phyloP scores from a whole-genome alignment of 2,888 invertebrate genomes.

The Cataglyphis livida region DNA sequence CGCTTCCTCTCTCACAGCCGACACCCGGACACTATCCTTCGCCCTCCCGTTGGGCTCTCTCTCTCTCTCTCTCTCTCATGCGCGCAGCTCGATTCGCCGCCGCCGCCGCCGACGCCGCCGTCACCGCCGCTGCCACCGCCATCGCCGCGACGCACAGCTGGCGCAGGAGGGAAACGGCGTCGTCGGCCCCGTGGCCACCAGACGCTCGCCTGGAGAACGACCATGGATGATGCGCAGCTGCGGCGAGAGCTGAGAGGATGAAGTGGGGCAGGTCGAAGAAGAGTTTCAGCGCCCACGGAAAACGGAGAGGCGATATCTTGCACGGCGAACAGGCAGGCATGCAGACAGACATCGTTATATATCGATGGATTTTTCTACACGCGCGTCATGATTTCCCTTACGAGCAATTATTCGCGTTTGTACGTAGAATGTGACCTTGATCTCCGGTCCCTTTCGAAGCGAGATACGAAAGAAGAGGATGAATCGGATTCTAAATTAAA shows the following conservation, averaged over 20 bases:
- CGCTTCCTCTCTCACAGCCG: conserved; percentile 25
- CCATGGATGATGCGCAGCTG: conserved; percentile 75
- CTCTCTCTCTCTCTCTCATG: conserved; percentile 13
- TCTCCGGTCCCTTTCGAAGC: neutral
- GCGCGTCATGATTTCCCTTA: neutral
- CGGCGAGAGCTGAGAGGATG: conserved; percentile 37
- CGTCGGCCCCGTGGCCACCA: conserved; percentile 68
- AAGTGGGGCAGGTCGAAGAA: conserved; percentile 68
- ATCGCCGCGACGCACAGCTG: conserved; percentile 74
- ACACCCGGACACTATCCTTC: conserved; percentile 32
- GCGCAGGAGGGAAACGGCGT: conserved; percentile 75
- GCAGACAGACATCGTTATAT: neutral
- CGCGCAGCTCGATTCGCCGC: conserved; percentile 38
- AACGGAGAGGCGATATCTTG: conserved; percentile 41
- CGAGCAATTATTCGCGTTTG: neutral
- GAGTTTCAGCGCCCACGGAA: conserved; percentile 49
- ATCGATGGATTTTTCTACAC: neutral
- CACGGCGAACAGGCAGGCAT: neutral
- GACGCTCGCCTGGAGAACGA: conserved; percentile 74
- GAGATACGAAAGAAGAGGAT: neutral
- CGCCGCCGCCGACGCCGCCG: neutral
- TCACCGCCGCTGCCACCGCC: conserved; percentile 36
- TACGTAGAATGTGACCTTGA: neutral
- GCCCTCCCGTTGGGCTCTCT: neutral
- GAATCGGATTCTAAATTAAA: neutral